Evolutionary conservation across 2,888 invertebrate genomes (phyloP).

Genomic region (Epistrophella euchroma): DNA sequence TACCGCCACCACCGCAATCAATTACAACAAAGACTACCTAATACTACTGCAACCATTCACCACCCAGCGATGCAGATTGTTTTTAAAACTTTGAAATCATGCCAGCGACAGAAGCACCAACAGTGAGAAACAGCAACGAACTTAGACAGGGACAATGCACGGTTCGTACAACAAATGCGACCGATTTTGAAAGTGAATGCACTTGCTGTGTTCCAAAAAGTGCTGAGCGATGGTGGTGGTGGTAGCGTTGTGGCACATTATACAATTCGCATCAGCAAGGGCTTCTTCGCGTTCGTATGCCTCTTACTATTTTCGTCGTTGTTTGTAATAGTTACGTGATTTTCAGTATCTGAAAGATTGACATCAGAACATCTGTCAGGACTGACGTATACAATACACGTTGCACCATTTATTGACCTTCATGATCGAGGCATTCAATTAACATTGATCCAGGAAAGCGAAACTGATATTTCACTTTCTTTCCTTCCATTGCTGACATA

Average conservation of each 20-base stretch:
- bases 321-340: conserved; percentile 58
- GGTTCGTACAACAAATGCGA: conserved; percentile 30
- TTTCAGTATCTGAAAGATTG: conserved; percentile 49
- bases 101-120: conserved; percentile 6
- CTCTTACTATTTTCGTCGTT: conserved; percentile 44
- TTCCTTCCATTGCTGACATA: conserved; percentile 43
- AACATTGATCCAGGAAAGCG: conserved; percentile 64
- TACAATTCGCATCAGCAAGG: conserved; percentile 43
- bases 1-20: conserved; percentile 26
- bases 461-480: conserved; percentile 71
- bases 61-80: conserved; percentile 16
- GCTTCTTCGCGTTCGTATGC: conserved; percentile 45
- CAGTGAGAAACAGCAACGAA: not conserved
- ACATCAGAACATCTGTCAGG: conserved; percentile 58
- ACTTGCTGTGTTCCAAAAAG: conserved; percentile 42
- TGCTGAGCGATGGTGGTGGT: too few species aligned
- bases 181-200: conserved; percentile 72
- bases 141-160: conserved; percentile 4
- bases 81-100: conserved; percentile 14
- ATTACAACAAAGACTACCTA: conserved; percentile 21
- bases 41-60: conserved; percentile 47
- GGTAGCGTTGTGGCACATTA: not conserved
- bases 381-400: conserved; percentile 35
- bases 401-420: conserved; percentile 70
- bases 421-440: conserved; percentile 59